phyloP scores from a whole-genome alignment of 2,113 vertebrate species.

The Phrynocephalus versicolor region DNA sequence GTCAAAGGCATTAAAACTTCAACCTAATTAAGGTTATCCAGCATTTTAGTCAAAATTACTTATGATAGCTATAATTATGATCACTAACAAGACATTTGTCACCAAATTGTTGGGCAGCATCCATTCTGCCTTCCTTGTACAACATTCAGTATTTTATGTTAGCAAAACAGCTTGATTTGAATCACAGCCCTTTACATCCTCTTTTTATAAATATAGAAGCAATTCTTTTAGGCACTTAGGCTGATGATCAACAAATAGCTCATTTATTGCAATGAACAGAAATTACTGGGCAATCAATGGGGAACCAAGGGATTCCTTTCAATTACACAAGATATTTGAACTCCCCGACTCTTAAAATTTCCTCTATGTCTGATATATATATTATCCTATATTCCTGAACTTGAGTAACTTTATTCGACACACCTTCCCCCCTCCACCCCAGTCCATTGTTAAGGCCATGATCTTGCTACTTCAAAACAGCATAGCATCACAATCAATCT shows the following conservation, averaged over 20 bases:
- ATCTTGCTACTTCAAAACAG: neutral
- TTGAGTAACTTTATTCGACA: no score
- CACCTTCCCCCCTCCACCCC: no score
- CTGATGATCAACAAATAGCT: conserved; percentile 6
- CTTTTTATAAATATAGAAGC: neutral
- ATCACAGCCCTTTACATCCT: neutral
- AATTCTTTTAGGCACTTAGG: neutral
- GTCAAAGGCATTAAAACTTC: neutral
- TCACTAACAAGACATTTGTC: neutral
- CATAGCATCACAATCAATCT: neutral
- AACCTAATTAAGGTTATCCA: neutral
- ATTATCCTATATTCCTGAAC: neutral
- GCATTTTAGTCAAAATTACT: neutral
- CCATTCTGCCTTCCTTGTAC: neutral
- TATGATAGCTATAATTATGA: neutral
- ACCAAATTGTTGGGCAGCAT: neutral
- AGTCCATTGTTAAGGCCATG: neutral
- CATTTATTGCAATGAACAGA: conserved; percentile 2
- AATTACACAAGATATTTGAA: neutral
- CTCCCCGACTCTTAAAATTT: neutral
- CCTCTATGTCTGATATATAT: neutral
- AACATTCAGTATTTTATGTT: neutral
- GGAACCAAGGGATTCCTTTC: neutral
- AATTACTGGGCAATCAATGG: neutral
- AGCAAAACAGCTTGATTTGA: conserved; percentile 1